A percentile compares a stretch with the other conserved stretches of the same genome.
These are phyloP conservation scores for Charina bottae DNA, from an alignment of 2,113 vertebrate genomes.

Conservation along the genomic window DNA sequence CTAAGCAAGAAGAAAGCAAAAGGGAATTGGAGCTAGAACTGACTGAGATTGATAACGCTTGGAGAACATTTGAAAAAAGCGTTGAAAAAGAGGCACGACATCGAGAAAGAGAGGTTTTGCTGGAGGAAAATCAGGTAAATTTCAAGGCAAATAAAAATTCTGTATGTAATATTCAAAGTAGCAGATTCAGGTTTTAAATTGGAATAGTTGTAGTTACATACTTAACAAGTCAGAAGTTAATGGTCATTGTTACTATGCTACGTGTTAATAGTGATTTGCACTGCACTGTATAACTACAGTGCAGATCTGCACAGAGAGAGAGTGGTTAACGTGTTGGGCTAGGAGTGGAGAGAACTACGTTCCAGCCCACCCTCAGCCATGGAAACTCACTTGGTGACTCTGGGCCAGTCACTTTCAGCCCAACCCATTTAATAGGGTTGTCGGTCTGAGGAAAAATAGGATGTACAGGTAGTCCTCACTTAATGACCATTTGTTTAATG, in stretches of 20 bases:
- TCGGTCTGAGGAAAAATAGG: too few relatives aligned
- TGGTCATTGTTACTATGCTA: background rate
- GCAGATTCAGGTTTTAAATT: background rate
- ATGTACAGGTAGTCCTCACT: too few relatives aligned
- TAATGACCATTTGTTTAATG: too few relatives aligned
- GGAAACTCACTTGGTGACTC: background rate
- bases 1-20: conserved; percentile 79
- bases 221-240: background rate
- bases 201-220: background rate
- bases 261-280: background rate
- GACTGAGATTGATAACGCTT: conserved; percentile 75
- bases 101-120: conserved; percentile 73
- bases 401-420: background rate
- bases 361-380: background rate
- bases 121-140: conserved; percentile 86
- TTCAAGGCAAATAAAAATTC: background rate
- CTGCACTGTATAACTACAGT: background rate
- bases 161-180: background rate
- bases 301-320: background rate
- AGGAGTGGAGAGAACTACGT: background rate
- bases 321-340: background rate
- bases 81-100: conserved; percentile 67
- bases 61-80: conserved; percentile 81
- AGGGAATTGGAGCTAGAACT: conserved; percentile 76
- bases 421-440: background rate